A percentile compares a stretch with the other conserved stretches of the same genome.
phyloP scores from a whole-genome alignment of 2,113 vertebrate species.

The Petrocephalus zakoni region DNA sequence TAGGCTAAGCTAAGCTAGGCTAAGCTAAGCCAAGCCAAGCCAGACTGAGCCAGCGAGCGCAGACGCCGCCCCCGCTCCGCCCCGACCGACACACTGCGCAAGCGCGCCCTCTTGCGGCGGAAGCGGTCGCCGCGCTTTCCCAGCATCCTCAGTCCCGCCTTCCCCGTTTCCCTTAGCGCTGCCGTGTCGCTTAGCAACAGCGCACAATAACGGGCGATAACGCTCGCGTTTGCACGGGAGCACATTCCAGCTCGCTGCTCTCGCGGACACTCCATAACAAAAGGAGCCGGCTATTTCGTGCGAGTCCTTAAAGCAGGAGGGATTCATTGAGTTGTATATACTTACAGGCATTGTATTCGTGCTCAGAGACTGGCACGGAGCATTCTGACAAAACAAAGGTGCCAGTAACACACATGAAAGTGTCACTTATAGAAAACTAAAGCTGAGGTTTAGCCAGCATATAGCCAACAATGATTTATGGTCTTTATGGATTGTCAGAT shows the following conservation, averaged over 20 bases:
- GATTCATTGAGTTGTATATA: not conserved
- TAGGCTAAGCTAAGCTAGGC: not conserved
- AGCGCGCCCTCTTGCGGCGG: not conserved
- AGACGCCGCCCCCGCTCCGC: not conserved
- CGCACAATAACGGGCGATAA: not conserved
- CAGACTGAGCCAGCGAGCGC: not conserved
- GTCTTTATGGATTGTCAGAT: not conserved
- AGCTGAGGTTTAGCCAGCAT: not conserved
- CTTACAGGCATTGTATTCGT: not conserved
- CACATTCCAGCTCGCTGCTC: not conserved
- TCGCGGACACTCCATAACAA: not conserved
- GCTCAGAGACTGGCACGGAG: not conserved
- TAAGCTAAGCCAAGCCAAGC: not conserved
- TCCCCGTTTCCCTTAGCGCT: not conserved
- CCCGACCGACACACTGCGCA: not conserved
- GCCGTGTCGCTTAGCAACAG: conserved; percentile 10
- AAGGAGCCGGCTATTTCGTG: not conserved
- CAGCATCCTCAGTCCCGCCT: conserved; percentile 6
- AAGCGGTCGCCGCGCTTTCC: not conserved
- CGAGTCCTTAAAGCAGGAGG: not conserved
- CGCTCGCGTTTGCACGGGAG: not conserved
- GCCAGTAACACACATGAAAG: not conserved
- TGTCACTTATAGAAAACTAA: not conserved
- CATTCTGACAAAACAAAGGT: not conserved
- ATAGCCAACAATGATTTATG: not conserved